phyloP scores from a whole-genome alignment of 2,113 vertebrate genomes.

The Vulpes ferrilata region DNA sequence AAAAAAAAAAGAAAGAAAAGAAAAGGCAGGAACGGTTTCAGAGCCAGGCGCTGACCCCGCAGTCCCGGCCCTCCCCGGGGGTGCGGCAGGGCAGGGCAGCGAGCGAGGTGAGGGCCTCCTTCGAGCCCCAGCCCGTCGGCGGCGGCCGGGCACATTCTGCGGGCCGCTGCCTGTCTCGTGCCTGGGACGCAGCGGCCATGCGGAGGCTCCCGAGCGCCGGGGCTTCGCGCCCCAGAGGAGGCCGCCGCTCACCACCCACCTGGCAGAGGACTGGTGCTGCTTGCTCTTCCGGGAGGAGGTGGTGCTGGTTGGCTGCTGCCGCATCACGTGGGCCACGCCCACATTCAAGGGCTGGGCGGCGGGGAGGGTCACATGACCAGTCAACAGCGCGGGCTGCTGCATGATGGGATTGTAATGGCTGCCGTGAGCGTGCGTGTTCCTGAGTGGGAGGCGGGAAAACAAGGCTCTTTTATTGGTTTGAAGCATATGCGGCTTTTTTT shows the following conservation, averaged over 20 bases:
- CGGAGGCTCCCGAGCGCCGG: too few species aligned
- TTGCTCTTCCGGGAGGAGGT: slow-evolving; percentile 96
- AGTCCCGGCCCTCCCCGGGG: not conserved
- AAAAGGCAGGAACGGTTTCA: not conserved
- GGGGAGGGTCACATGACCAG: slow-evolving; percentile 96
- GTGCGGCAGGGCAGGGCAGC: not conserved
- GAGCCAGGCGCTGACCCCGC: not conserved
- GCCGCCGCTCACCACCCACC: slow-evolving; percentile 86
- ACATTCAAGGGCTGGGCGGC: slow-evolving; percentile 97
- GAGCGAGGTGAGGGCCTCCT: not conserved
- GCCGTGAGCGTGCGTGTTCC: slow-evolving; percentile 95
- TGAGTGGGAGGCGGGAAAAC: slow-evolving; percentile 60
- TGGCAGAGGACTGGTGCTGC: slow-evolving; percentile 94
- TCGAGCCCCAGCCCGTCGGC: not conserved
- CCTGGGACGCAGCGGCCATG: too few species aligned
- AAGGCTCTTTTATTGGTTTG: not conserved
- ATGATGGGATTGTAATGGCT: slow-evolving; percentile 99
- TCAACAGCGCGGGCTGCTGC: slow-evolving; percentile 97
- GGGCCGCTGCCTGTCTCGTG: rapidly evolving
- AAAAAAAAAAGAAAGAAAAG: not conserved
- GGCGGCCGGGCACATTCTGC: not conserved
- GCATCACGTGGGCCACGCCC: slow-evolving; percentile 98
- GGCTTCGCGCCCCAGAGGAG: too few species aligned
- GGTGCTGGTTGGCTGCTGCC: slow-evolving; percentile 93
- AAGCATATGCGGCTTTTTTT: not conserved